Percentiles rank a stretch among this genome's conserved stretches.
Evolutionary conservation across 2,113 vertebrate species (phyloP).

Genomic region (Anolis carolinensis): DNA sequence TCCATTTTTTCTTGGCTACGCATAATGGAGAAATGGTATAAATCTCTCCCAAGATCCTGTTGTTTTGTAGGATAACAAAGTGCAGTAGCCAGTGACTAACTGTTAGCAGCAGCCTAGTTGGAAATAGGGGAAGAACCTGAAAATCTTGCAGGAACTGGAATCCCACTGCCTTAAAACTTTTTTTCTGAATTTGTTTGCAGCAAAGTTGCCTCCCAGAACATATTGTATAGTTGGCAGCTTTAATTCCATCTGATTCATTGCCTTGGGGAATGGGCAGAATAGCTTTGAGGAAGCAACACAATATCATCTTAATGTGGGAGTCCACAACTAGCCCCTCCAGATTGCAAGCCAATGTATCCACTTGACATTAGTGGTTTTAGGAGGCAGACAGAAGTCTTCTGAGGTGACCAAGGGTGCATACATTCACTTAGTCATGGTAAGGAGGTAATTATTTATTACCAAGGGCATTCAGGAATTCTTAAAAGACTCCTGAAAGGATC

Average conservation of each 20-base stretch:
- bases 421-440: not conserved
- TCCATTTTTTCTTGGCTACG: too few relatives aligned
- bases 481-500: too few relatives aligned
- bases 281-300: not conserved
- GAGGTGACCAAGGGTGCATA: not conserved
- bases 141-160: not conserved
- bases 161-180: not conserved
- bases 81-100: not conserved
- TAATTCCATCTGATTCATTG: not conserved
- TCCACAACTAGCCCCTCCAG: not conserved
- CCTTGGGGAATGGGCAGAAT: not conserved
- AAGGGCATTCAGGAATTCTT: too few relatives aligned
- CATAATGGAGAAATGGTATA: not conserved
- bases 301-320: not conserved
- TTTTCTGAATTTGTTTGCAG: not conserved
- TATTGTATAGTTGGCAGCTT: not conserved
- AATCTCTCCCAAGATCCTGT: not conserved
- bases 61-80: not conserved
- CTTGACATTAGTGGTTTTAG: not conserved
- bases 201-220: not conserved
- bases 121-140: not conserved
- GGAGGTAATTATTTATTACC: too few relatives aligned
- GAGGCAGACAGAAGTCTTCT: not conserved
- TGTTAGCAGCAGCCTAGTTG: not conserved
- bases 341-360: not conserved